phyloP scores from a whole-genome alignment of 2,888 invertebrate genomes.

The Anagyrus pseudococci region DNA sequence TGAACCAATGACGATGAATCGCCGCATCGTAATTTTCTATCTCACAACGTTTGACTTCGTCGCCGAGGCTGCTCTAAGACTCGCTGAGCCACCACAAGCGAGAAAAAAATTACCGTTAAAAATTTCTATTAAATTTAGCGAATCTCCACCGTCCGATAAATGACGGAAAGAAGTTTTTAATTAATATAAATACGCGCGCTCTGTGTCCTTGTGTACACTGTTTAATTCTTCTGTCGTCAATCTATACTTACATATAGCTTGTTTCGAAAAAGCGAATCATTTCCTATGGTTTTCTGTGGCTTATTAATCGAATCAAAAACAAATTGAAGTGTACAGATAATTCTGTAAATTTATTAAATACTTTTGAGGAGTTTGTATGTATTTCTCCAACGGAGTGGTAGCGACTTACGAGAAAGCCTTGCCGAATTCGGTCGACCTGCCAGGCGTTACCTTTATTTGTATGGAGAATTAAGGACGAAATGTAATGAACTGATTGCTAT shows the following conservation, averaged over 20 bases:
- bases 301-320: slow-evolving; percentile 35
- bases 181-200: slow-evolving; percentile 11
- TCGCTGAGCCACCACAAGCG: slow-evolving; percentile 25
- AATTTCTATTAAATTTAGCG: slow-evolving; percentile 22
- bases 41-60: slow-evolving; percentile 34
- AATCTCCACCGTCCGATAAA: slow-evolving; percentile 19
- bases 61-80: slow-evolving; percentile 39
- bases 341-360: not conserved
- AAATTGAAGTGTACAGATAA: not conserved
- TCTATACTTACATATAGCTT: slow-evolving; percentile 20
- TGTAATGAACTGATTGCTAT: slow-evolving; percentile 57
- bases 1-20: slow-evolving; percentile 29
- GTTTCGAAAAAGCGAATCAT: slow-evolving; percentile 21
- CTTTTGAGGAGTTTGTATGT: slow-evolving; percentile 15
- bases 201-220: slow-evolving; percentile 9
- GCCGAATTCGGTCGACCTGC: slow-evolving; percentile 33
- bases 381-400: slow-evolving; percentile 30
- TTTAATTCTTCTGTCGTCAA: slow-evolving; percentile 30
- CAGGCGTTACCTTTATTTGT: slow-evolving; percentile 53
- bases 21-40: slow-evolving; percentile 37
- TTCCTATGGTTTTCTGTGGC: slow-evolving; percentile 37
- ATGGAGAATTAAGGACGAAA: slow-evolving; percentile 50
- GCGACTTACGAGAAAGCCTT: slow-evolving; percentile 31
- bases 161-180: slow-evolving; percentile 26
- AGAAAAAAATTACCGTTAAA: slow-evolving; percentile 28